These are phyloP conservation scores for Cosmorhoe ocellata DNA, from an alignment of 2,888 invertebrate genomes.

Conservation along the genomic window DNA sequence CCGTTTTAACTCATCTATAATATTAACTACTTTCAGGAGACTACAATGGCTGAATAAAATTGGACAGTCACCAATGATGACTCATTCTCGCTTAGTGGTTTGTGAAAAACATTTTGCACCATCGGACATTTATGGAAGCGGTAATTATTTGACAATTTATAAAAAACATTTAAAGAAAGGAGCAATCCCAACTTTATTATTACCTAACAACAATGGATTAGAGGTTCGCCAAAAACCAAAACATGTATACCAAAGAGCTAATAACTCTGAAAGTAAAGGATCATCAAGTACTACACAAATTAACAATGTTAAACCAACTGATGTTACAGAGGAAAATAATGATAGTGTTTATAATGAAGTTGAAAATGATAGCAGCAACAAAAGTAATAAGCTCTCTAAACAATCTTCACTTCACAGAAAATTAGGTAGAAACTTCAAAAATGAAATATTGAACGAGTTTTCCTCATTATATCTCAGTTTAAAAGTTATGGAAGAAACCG, in stretches of 20 bases:
- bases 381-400: too few species aligned
- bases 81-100: neutral
- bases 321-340: neutral
- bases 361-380: too few species aligned
- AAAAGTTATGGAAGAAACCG: too few species aligned
- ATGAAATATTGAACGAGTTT: too few species aligned
- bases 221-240: neutral
- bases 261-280: neutral
- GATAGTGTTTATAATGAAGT: neutral
- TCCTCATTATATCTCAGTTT: too few species aligned
- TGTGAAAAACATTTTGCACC: slow-evolving; percentile 10
- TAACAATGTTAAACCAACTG: neutral
- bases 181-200: neutral
- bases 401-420: too few species aligned
- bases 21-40: neutral
- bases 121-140: neutral
- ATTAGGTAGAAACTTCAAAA: too few species aligned
- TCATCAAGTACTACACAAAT: too few species aligned
- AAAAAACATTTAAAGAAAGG: neutral
- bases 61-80: neutral
- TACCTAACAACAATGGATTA: neutral
- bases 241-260: neutral
- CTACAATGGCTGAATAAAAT: slow-evolving; percentile 2
- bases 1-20: too few species aligned
- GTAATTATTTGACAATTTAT: too few species aligned